Evolutionary conservation across 2,888 invertebrate genomes (phyloP), one percentile per base, ranked within the genome.

Genomic region (Pomacea canaliculata): DNA sequence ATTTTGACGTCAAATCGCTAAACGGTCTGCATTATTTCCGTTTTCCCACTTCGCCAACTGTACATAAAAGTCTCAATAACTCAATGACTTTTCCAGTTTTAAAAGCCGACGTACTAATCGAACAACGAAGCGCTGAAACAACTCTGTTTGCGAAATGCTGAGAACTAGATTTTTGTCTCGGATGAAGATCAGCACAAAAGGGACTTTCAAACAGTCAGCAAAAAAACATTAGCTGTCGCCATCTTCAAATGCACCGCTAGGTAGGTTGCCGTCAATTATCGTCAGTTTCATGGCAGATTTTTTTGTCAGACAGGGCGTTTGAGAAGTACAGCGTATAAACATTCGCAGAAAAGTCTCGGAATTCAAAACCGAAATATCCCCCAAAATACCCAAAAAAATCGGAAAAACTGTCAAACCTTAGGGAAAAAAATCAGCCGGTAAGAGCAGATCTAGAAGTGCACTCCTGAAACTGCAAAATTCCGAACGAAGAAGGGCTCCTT

Each of bases 281-380:
- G 74, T 74, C 74, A 68, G 27, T 68, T 27, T 74, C 27, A 74
- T 74, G 74, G 74, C 74, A 60, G 74, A 69, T 62, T 68, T 56
- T 27, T 48, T 46, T 60, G 49, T 69, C 74, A 68, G 68, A 69
- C 74, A 74, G 74, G 74, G 68, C 68, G 48, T 68, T 68, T 68
- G 19, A 68, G 37, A 68, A 23, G 27, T 19, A 68, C 10, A 68
- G n/a, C 48, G 68, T 23, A 27, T 19, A 4, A 23, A n/a, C 27
- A 63, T 63, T 63, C 27, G 51, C 4, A 56, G 16, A 56, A 37
- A 56, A 16, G 16, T 56, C 51, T 56, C 51, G 51, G 68, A 46
- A 8, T 27, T 68, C 48, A 13, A 46, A 46, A 12, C 68, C 12
- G 12, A 19, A 27, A 27, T 12, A 68, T 69, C 37, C 37, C 37